Evolutionary conservation across 2,888 invertebrate species (phyloP).

Genomic region (Nasonovia ribisnigri): DNA sequence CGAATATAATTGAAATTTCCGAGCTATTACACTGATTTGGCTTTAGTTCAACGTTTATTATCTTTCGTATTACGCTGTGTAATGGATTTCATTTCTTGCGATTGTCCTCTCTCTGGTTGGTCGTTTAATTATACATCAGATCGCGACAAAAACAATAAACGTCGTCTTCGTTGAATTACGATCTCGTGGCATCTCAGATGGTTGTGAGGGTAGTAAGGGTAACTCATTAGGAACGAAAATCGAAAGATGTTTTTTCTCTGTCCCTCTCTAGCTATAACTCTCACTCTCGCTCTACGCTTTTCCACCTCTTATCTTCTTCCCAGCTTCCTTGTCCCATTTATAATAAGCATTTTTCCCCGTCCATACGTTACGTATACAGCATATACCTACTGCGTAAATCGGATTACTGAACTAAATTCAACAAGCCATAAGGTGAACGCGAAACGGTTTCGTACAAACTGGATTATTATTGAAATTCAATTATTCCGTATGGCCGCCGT

Average conservation of each 20-base stretch:
- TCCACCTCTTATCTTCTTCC: neutral
- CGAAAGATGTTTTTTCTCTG: slow-evolving; percentile 11
- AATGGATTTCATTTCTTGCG: slow-evolving; percentile 57
- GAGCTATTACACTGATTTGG: slow-evolving; percentile 61
- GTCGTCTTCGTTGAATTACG: slow-evolving; percentile 45
- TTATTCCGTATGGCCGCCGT: neutral
- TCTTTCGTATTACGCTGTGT: slow-evolving; percentile 47
- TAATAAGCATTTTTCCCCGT: neutral
- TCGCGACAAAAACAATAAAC: slow-evolving; percentile 61
- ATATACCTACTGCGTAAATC: neutral
- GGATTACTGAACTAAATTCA: neutral
- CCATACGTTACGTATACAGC: neutral
- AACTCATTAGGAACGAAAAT: slow-evolving; percentile 57
- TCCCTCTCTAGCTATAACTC: neutral
- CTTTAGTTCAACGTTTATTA: slow-evolving; percentile 56
- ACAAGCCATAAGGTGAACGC: neutral
- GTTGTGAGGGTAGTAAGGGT: neutral
- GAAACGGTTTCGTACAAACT: neutral
- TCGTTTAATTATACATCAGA: slow-evolving; percentile 63
- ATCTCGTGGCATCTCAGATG: neutral
- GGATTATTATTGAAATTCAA: slow-evolving; percentile 32
- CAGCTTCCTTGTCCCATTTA: neutral
- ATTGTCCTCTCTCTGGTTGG: slow-evolving; percentile 41
- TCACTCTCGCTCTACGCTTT: neutral
- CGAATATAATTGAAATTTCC: slow-evolving; percentile 63